Evolutionary conservation across 2,797 vertebrate genomes (phyloP).

Genomic region (Hippopotamyrus pictus): DNA sequence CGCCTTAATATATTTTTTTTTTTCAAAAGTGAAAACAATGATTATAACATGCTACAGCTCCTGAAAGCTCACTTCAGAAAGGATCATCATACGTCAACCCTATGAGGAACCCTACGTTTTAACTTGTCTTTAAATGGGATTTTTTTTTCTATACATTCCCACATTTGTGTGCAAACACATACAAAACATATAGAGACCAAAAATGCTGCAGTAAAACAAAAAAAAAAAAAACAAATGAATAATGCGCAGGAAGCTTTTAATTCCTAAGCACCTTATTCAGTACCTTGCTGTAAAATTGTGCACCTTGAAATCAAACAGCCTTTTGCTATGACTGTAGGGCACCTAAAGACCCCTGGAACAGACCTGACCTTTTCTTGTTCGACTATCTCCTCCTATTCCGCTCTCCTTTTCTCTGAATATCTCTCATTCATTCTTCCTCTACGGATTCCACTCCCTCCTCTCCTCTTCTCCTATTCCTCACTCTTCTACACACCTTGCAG

Average conservation of each 20-base stretch:
- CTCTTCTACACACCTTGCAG: constrained; percentile 34
- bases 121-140: not conserved
- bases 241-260: not conserved
- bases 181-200: not conserved
- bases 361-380: not conserved
- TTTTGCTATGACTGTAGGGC: not conserved
- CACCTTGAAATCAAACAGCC: not conserved
- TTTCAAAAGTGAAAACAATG: not conserved
- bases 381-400: not conserved
- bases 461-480: constrained; percentile 25
- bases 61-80: not conserved
- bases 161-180: not conserved
- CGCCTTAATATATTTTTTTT: not conserved
- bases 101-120: not conserved
- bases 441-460: not conserved
- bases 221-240: not conserved
- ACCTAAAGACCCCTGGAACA: not conserved
- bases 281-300: not conserved
- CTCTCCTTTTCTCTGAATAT: constrained; percentile 13
- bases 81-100: not conserved
- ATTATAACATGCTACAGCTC: not conserved
- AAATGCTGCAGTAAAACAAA: not conserved
- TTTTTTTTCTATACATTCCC: not conserved
- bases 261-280: not conserved
- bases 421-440: constrained; percentile 28